Evolutionary conservation across 2,113 vertebrate species (phyloP).

Genomic region (Nycticebus coucang): DNA sequence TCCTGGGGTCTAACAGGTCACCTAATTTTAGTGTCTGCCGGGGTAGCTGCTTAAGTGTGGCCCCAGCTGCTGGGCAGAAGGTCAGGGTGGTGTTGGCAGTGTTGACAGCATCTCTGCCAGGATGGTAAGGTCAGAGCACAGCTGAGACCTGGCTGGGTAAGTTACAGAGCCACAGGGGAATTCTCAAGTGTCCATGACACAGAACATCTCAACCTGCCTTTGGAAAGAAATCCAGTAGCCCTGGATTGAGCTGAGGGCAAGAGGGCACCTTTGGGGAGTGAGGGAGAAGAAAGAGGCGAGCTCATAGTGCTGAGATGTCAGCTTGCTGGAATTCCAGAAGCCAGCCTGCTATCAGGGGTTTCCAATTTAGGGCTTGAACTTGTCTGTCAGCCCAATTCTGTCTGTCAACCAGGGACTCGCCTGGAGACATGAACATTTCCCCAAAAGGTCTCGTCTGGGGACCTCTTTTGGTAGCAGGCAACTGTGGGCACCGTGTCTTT

Average conservation of each 20-base stretch:
- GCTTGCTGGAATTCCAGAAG: conserved; percentile 3
- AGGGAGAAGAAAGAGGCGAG: neutral
- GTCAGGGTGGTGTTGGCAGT: neutral
- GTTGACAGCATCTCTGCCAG: conserved; percentile 19
- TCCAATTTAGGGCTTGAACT: neutral
- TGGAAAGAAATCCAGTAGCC: conserved; percentile 45
- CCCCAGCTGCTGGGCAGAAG: neutral
- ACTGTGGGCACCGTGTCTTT: neutral
- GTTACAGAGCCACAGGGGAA: neutral
- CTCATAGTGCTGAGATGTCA: neutral
- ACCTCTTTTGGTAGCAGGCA: neutral
- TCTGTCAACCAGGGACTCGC: neutral
- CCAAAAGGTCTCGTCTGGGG: neutral
- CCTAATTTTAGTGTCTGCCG: conserved; percentile 76
- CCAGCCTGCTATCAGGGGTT: neutral
- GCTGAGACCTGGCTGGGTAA: neutral
- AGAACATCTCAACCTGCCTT: conserved; percentile 52
- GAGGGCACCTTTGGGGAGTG: neutral
- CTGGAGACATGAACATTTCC: neutral
- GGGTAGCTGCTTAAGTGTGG: conserved; percentile 62
- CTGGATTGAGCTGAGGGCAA: neutral
- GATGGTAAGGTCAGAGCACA: conserved; percentile 55
- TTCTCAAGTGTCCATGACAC: conserved; percentile 51
- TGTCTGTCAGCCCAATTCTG: neutral
- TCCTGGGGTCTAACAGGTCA: conserved; percentile 68